Evolutionary conservation across 1,140 invertebrate species (phyloP).

Genomic region (Drosophila eugracilis): DNA sequence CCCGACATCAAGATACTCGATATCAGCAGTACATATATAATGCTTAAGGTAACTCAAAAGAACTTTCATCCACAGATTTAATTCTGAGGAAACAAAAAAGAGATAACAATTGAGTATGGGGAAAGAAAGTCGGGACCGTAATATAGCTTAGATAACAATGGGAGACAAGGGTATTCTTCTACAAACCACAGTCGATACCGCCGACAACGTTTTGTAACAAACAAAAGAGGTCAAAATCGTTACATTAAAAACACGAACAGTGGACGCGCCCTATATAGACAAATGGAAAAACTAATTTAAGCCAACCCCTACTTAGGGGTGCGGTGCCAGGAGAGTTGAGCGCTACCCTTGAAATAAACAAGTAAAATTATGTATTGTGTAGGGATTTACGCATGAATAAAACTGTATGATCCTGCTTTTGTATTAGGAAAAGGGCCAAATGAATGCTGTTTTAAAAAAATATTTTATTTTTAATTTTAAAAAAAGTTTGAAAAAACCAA

Average conservation of each 20-base stretch:
- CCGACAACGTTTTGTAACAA: conserved; percentile 51
- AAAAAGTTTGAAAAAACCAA: too few relatives aligned
- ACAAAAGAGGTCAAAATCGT: conserved; percentile 80
- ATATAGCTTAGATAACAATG: conserved; percentile 67
- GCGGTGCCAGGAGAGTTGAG: conserved; percentile 7
- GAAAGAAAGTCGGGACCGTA: conserved; percentile 23
- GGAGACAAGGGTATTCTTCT: conserved; percentile 9
- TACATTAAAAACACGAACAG: conserved; percentile 57
- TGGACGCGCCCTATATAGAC: conserved; percentile 14
- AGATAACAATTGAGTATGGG: conserved; percentile 19
- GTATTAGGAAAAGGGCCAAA: conserved; percentile 49
- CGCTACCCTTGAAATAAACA: conserved; percentile 56
- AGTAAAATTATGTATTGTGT: conserved; percentile 62
- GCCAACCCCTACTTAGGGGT: conserved; percentile 61
- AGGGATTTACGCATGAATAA: conserved; percentile 51
- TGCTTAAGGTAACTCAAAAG: conserved; percentile 3
- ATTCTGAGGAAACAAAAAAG: conserved; percentile 18
- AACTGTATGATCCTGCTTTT: conserved; percentile 36
- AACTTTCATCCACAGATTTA: conserved; percentile 31
- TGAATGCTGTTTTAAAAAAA: too few relatives aligned
- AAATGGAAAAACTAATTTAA: conserved; percentile 26
- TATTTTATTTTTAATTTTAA: too few relatives aligned
- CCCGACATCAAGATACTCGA: not conserved
- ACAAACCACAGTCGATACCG: conserved; percentile 65
- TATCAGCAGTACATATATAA: conserved; percentile 1